Evolutionary conservation across 2,888 invertebrate genomes (phyloP).

Genomic region (Brachyptera risi): DNA sequence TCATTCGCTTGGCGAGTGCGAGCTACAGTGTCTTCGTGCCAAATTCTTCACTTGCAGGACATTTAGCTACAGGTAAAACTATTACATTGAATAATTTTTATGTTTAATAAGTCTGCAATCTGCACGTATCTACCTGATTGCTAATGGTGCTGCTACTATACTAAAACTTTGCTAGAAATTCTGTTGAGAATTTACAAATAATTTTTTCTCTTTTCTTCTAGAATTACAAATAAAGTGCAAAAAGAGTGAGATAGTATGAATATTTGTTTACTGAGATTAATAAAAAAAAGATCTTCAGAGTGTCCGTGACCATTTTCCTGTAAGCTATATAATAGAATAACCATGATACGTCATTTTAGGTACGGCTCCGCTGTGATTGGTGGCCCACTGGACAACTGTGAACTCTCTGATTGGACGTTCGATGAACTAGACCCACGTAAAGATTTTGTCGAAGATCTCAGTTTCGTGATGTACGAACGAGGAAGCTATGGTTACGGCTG

Average conservation of each 20-base stretch:
- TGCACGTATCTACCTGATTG: no score
- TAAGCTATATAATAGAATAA: background rate
- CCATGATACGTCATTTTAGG: conserved; percentile 43
- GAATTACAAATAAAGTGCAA: no score
- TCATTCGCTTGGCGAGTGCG: conserved; percentile 71
- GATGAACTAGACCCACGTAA: conserved; percentile 58
- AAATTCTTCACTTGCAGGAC: conserved; percentile 72
- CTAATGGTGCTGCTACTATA: no score
- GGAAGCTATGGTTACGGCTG: conserved; percentile 74
- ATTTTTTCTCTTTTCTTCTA: no score
- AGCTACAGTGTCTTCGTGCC: conserved; percentile 71
- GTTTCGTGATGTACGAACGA: conserved; percentile 72
- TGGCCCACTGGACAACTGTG: conserved; percentile 68
- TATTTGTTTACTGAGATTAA: no score
- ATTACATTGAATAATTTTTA: no score
- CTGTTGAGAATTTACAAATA: no score
- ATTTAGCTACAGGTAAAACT: conserved; percentile 76
- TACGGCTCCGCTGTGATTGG: conserved; percentile 63
- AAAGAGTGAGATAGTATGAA: no score
- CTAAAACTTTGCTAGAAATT: background rate
- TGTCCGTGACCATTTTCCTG: no score
- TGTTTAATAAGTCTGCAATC: no score
- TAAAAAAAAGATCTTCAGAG: no score
- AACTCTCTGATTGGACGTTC: conserved; percentile 68
- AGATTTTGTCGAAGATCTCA: conserved; percentile 56